Percentiles rank a stretch among this genome's conserved stretches.
Evolutionary conservation across 1,140 invertebrate genomes (phyloP).

Genomic region (Penaeus japonicus): DNA sequence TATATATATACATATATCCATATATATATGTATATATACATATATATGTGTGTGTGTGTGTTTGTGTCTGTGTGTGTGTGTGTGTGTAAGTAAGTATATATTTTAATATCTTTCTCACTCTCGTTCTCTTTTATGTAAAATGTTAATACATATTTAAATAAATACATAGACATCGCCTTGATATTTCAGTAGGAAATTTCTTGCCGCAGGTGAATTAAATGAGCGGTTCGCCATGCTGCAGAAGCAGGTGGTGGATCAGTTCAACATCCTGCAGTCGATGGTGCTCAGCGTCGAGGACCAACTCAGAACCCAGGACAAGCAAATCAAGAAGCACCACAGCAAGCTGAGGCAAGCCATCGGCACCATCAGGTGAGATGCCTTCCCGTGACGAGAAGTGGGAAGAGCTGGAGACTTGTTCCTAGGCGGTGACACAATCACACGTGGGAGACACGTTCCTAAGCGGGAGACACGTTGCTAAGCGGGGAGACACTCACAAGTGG

Average conservation of each 20-base stretch:
- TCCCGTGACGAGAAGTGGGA: neutral
- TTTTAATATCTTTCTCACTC: neutral
- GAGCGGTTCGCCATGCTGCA: slow-evolving; percentile 62
- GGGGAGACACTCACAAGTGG: too few relatives aligned
- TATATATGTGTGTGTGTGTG: neutral
- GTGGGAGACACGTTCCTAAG: too few relatives aligned
- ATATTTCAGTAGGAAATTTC: neutral
- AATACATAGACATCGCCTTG: neutral
- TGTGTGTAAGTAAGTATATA: neutral
- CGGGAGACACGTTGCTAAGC: too few relatives aligned
- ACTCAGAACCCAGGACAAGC: slow-evolving; percentile 62
- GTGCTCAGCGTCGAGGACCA: slow-evolving; percentile 63
- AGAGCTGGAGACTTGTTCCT: too few relatives aligned
- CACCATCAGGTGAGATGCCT: slow-evolving; percentile 15
- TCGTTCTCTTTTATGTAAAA: neutral
- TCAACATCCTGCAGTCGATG: slow-evolving; percentile 63
- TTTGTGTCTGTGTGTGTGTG: neutral
- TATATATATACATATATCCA: neutral
- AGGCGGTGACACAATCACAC: too few relatives aligned
- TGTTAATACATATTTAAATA: neutral
- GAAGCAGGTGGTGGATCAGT: slow-evolving; percentile 61
- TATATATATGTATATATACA: neutral
- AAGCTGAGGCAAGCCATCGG: slow-evolving; percentile 38
- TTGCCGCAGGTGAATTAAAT: slow-evolving; percentile 62
- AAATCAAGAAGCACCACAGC: slow-evolving; percentile 59